Percentiles rank a stretch among this genome's conserved stretches.
phyloP scores from a whole-genome alignment of 30 jellyfish, hydroid and myxozoan genomes.

The Hydractinia echinata region DNA sequence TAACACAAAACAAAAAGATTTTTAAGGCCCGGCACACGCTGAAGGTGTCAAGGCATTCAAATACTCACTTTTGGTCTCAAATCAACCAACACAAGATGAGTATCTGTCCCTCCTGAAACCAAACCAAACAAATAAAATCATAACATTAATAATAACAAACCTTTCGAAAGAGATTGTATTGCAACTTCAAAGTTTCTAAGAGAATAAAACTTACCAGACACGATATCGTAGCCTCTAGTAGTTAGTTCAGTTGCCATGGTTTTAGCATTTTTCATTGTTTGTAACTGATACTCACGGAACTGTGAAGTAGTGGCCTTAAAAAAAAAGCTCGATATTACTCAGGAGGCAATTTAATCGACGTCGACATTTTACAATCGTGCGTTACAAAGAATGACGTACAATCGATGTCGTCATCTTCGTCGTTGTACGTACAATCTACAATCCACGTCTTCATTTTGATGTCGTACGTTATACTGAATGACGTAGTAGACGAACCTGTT shows the following conservation, averaged over 20 bases:
- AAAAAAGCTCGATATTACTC: background rate
- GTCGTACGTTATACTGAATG: no score
- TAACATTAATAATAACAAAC: background rate
- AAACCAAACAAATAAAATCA: background rate
- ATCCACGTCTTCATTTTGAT: no score
- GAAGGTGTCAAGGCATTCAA: no score
- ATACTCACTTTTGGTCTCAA: slow-evolving; percentile 78
- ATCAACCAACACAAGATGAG: slow-evolving; percentile 81
- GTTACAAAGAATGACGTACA: no score
- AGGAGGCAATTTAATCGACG: no score
- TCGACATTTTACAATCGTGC: no score
- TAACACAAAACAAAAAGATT: no score
- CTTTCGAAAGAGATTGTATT: background rate
- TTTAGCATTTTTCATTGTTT: slow-evolving; percentile 71
- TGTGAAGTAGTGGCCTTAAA: slow-evolving; percentile 81
- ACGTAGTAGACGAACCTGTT: slow-evolving; percentile 42
- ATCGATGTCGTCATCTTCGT: no score
- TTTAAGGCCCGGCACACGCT: no score
- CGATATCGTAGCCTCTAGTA: slow-evolving; percentile 71
- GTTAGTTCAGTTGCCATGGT: slow-evolving; percentile 59
- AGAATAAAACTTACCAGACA: slow-evolving; percentile 59
- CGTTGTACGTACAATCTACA: no score
- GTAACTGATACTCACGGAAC: slow-evolving; percentile 71
- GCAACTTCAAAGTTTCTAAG: background rate
- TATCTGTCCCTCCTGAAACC: slow-evolving; percentile 91